phyloP scores from a whole-genome alignment of 2,888 invertebrate species.

The Sinodicranocentrus sp. region DNA sequence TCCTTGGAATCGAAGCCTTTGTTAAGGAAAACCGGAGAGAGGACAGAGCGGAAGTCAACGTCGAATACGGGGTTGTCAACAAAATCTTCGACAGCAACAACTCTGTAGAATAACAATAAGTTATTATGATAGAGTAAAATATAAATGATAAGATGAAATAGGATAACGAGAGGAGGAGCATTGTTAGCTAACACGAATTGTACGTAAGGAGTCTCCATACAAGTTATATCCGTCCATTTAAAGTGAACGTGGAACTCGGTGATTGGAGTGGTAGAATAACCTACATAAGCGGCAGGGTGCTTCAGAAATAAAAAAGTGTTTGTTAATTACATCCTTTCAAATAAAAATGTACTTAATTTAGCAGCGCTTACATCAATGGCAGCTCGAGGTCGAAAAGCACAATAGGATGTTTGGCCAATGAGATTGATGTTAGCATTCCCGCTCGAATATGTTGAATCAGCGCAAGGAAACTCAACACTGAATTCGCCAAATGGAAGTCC shows the following conservation, averaged over 20 bases:
- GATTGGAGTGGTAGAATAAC: not conserved
- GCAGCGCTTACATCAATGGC: conserved; percentile 16
- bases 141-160: too few relatives aligned
- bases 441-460: not conserved
- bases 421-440: not conserved
- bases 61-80: not conserved
- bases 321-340: not conserved
- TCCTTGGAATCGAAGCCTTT: conserved; percentile 27
- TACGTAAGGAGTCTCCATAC: conserved; percentile 25
- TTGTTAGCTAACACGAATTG: conserved; percentile 39
- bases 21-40: conserved; percentile 30
- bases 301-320: not conserved
- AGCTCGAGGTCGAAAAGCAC: conserved; percentile 6
- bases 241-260: conserved; percentile 8
- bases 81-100: conserved; percentile 37
- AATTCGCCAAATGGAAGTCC: conserved; percentile 43
- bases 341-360: too few relatives aligned
- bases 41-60: conserved; percentile 25
- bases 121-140: too few relatives aligned
- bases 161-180: too few relatives aligned
- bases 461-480: conserved; percentile 41
- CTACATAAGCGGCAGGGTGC: not conserved
- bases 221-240: conserved; percentile 38
- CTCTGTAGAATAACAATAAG: too few relatives aligned
- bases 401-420: conserved; percentile 11